Base-by-base conservation (phyloP, 2,113 vertebrate genomes). In the Plotosus lineatus region DNA sequence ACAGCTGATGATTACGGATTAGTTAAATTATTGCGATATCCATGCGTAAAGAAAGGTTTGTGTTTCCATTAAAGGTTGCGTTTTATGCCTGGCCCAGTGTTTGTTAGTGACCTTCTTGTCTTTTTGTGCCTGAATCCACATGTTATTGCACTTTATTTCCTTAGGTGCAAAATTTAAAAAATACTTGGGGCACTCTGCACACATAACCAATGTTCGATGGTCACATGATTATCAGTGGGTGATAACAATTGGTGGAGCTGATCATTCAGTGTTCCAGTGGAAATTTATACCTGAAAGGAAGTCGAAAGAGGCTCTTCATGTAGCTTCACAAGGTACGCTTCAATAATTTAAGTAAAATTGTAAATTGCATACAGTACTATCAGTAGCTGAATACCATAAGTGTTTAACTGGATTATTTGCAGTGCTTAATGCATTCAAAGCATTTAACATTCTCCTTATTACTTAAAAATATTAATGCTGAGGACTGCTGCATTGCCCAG, bases 261-360 rank as follows among this genome's bases (percentile, higher is more conserved):
- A 99, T 90, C 98, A 99, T 87, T 97, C 98, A 55, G 96, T 99
- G 88, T 99, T 99, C 90, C 98, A 99, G 91, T 99, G 98, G 98
- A 98, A 96, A 88, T 98, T 98, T 92, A 93, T 99, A 86, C 95
- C 97, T 6, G 98, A 99, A 86, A 93, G 97, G 82, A 99, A 98
- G 82, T 80, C 96, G 60, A 99, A 98, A 91, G 97, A 99, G 85
- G 90, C 94, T 69, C 92, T 97, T 86, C 96, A 98, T 86, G 94
- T 98, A 90, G 95, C 96, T 55, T 95, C 96, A 9, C 97, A 99
- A 94, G 97, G 97, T 96, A 87, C 61, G 68, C 38, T 76, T 58
- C 12, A 68, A 48, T 26, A 51, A 15, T 42, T 50, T 19, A 53
- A 48, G 19, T 14, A 51, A 44, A 73, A 33, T 19, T 48, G 11